Evolutionary conservation across 2,888 invertebrate species (phyloP), one percentile per base, ranked within the genome.

Genomic region (Theretra japonica): DNA sequence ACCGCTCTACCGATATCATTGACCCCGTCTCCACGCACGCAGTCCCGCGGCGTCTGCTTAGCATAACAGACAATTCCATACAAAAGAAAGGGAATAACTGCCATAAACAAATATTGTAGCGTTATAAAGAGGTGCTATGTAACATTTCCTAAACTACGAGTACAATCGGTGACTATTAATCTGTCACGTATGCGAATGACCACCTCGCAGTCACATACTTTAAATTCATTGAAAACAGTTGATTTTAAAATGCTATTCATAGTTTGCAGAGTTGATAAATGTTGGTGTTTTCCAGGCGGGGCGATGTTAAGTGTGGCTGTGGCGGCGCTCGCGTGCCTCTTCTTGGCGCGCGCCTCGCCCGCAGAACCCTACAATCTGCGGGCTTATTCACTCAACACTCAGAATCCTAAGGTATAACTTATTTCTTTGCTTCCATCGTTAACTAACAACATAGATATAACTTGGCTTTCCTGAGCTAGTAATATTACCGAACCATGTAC

Each of bases 261-360:
- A 15, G 41, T 15, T 41, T 11, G 15, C 41, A 11, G 11, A 41
- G 59, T 19, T 59, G 21, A 59, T 11, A 57, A 11, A 50, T 68
- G 1, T 30, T 68, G 19, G 17, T 30, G 30, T 33, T 25, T 84
- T 86, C 30, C 87, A 94, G 92, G 84, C 89, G 80, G 88, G 93
- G 94, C 93, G 91, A 94, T 94, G 94, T 91, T 93, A 91, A 91
- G 88, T 80, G 90, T 85, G 85, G 88, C 83, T 75, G 89, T 87
- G 84, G 90, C 88, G 86, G 90, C 87, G 90, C 87, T 94, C 81
- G 94, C 93, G 93, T 94, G 94, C 91, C 93, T 94, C 77, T 89
- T 88, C 87, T 82, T 93, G 92, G 94, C 92, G 90, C 91, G 92
- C 86, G 85, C 89, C 80, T 90, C 92, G 88, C 90, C 91, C 77